Evolutionary conservation across 2,113 vertebrate genomes (phyloP).

Genomic region (Myotis lucifugus): DNA sequence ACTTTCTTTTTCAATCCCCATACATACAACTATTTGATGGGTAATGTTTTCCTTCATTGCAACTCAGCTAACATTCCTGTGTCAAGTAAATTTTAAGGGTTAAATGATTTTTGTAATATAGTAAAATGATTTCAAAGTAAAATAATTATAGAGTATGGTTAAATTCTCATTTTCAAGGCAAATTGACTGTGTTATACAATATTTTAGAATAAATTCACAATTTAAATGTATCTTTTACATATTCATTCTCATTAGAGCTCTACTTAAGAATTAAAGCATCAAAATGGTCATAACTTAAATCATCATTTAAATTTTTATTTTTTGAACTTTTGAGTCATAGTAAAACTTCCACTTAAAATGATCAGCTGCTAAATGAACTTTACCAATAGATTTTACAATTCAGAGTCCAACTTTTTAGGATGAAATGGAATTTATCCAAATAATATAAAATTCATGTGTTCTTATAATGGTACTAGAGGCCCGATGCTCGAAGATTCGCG

Average conservation of each 20-base stretch:
- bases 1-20: not conserved
- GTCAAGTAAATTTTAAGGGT: not conserved
- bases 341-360: not conserved
- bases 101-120: not conserved
- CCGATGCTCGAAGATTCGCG: too few species aligned
- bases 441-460: not conserved
- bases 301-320: not conserved
- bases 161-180: not conserved
- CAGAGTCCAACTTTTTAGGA: not conserved
- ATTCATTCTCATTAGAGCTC: slow-evolving; percentile 28
- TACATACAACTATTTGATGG: not conserved
- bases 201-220: not conserved
- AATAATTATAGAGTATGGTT: not conserved
- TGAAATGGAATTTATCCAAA: not conserved
- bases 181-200: slow-evolving; percentile 9
- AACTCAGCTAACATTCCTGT: not conserved
- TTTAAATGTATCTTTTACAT: not conserved
- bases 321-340: not conserved
- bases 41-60: not conserved
- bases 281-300: slow-evolving; percentile 9
- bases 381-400: not conserved
- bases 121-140: not conserved
- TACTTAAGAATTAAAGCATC: slow-evolving; percentile 12
- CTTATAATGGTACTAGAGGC: not conserved
- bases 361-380: not conserved